These are phyloP conservation scores for Agelas oroides DNA, from an alignment of 37 sponge, comb jelly and placozoan species.

Conservation along the genomic window DNA sequence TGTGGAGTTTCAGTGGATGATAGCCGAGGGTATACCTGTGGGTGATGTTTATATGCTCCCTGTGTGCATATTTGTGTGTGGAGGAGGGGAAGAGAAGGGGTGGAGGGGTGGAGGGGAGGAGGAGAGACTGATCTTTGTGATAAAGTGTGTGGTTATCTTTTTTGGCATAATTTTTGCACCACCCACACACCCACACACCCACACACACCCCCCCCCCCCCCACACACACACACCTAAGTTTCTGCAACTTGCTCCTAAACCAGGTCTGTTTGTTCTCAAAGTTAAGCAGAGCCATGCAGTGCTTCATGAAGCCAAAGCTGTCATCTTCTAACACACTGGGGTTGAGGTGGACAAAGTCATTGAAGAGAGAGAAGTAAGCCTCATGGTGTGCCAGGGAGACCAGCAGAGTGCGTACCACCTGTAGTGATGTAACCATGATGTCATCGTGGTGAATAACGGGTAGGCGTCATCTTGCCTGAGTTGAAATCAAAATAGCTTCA, in stretches of 20 bases:
- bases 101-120: too few relatives aligned
- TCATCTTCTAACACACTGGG: conserved; percentile 54
- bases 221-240: conserved; percentile 24
- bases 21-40: too few relatives aligned
- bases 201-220: not conserved
- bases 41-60: too few relatives aligned
- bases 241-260: conserved; percentile 46
- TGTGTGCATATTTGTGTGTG: too few relatives aligned
- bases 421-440: not conserved
- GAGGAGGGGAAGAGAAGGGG: too few relatives aligned
- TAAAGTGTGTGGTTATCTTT: too few relatives aligned
- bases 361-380: conserved; percentile 64
- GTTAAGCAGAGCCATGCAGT: conserved; percentile 67
- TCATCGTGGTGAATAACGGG: too few relatives aligned
- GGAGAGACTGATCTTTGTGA: too few relatives aligned
- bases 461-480: too few relatives aligned
- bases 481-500: too few relatives aligned
- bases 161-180: too few relatives aligned
- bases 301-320: conserved; percentile 58
- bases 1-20: not conserved
- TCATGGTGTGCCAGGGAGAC: conserved; percentile 65
- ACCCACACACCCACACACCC: too few relatives aligned
- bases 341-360: conserved; percentile 54
- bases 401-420: conserved; percentile 65
- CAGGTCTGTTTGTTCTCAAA: conserved; percentile 64